Evolutionary conservation across 2,888 invertebrate species (phyloP).

Genomic region (Pocota personata): DNA sequence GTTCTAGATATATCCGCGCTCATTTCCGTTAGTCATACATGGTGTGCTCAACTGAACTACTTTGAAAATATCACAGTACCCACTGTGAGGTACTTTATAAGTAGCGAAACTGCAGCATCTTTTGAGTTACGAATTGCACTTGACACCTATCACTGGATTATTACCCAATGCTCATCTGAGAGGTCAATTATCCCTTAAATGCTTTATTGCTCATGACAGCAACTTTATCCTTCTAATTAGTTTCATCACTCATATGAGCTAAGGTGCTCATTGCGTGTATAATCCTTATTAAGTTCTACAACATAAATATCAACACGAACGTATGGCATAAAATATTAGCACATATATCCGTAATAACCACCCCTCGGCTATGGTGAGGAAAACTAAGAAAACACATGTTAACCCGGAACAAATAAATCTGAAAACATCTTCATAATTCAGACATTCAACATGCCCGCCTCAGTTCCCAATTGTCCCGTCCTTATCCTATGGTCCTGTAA

Average conservation of each 20-base stretch:
- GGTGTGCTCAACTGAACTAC: too few relatives aligned
- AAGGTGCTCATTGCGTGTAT: background rate
- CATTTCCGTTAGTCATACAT: too few relatives aligned
- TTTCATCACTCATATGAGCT: slow-evolving; percentile 1
- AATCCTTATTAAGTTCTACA: background rate
- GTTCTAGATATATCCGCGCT: too few relatives aligned
- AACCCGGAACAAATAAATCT: slow-evolving; percentile 31
- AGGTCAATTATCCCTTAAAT: background rate
- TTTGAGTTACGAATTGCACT: background rate
- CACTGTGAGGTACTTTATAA: too few relatives aligned
- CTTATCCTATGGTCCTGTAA: too few relatives aligned
- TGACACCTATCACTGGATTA: background rate
- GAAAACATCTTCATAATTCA: slow-evolving; percentile 25
- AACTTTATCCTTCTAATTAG: slow-evolving; percentile 35
- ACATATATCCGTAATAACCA: background rate
- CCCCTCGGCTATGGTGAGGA: background rate
- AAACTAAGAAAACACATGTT: slow-evolving; percentile 22
- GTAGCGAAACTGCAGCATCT: too few relatives aligned
- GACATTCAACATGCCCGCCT: background rate
- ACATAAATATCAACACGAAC: background rate
- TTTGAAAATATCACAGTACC: too few relatives aligned
- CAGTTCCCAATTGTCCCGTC: too few relatives aligned
- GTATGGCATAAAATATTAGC: background rate
- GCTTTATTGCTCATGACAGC: slow-evolving; percentile 1
- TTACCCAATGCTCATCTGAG: background rate